Evolutionary conservation across 2,113 vertebrate genomes (phyloP), one percentile per base, ranked within the genome.

Genomic region (Grus americana): DNA sequence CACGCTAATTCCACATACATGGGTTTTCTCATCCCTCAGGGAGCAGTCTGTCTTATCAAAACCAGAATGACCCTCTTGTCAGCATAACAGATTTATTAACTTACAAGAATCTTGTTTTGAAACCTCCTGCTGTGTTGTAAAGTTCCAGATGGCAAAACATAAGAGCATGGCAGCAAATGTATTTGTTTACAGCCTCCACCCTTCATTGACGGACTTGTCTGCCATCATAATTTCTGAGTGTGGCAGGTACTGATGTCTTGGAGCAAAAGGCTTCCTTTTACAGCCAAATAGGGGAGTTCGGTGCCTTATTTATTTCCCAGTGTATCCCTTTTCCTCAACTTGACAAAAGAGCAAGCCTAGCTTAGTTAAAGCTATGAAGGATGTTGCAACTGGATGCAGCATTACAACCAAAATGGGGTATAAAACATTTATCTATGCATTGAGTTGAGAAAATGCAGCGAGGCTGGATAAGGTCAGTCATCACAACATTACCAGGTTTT

Each of bases 321-420:
- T 79, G 59, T 84, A 24, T 85, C 80, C 91, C 86, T 84, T 90
- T 81, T 70, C 58, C 66, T 73, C 67, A 88, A 20, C 52, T 58
- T 65, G 50, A 54, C 59, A 68, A 79, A 82, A 75, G 32, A 94
- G 88, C 76, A 89, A 96, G 84, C 71, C 59, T 67, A 24, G 86
- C 78, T 91, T 63, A 91, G 85, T 94, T 86, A 68, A 86, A 94
- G 90, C 74, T 67, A 66, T 2, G 4, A 87, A 93, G 91, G 92
- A 75, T 93, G 59, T 86, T 74, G 84, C 63, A 94, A 93, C 55
- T 92, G 92, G 83, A 96, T 94, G 83, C 73, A 86, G 75, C 44
- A 55, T 86, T 92, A 93, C 91, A 93, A 86, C 90, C 92, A 95
- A 95, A 94, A 84, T 27, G 54, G 66, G 81, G 96, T 96, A 93